Base-by-base conservation (phyloP, 2,797 vertebrate genomes). In the Vespertilio murinus region DNA sequence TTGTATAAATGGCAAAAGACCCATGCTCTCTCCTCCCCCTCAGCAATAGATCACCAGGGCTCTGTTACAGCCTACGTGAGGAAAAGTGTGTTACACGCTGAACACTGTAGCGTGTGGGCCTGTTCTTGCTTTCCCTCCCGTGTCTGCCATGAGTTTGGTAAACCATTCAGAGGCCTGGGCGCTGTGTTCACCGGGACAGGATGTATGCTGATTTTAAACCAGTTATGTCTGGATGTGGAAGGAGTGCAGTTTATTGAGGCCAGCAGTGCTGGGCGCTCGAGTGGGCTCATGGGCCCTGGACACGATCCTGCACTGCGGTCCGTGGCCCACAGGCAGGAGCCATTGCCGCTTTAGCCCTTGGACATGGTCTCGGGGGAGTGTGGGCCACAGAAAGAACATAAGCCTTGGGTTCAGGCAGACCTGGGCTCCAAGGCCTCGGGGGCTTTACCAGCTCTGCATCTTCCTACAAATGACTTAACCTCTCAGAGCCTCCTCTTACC, bases 401-500 rank as follows among this genome's bases (percentile, higher is more conserved):
- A 30, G 2, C 10, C 1, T 45, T 52, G 35, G 77, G 6, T 10
- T 59, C 20, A 59, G 74, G 9, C 54, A 71, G 52, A 40, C 13
- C 16, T 23, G 23, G 47, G 35, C 25, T 73, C 22, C 17, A 71
- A 79, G 88, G 16, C 12, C 10, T n/a, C n/a, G n/a, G n/a, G 52
- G 16, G 18, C 16, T 14, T 70, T 49, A 25, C 5, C 35, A 84
- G 9, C 30, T 88, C 74, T 81, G 45, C 28, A 13, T 79, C 81
- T 30, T 88, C 20, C 35, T 49, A 17, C 9, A 83, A 70, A 64
- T 88, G 25, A 67, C 40, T 59, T 77, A 45, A 65, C n/a, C 47
- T 92, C 65, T 95, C 54, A 30, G 49, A 84, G 61, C 22, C 45
- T 94, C 84, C 95, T 40, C 23, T 90, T 45, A 25, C 16, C 47